Percentiles rank a stretch among this genome's conserved stretches.
phyloP scores from a whole-genome alignment of 2,113 vertebrate species.

The Hylia prasina region DNA sequence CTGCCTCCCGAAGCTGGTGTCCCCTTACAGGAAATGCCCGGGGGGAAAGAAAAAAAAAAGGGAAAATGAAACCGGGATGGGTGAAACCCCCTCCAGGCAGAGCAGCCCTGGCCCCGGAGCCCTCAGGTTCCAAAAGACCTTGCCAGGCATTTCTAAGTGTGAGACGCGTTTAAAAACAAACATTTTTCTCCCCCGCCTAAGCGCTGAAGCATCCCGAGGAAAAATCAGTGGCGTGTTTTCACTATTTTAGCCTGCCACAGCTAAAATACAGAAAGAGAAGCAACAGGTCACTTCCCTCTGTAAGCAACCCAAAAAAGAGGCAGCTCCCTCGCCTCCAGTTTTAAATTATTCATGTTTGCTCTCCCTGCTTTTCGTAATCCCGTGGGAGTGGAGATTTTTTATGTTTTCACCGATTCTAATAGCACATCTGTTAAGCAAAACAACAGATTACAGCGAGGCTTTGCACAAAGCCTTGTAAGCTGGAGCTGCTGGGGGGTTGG shows the following conservation, averaged over 20 bases:
- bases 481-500: background rate
- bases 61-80: background rate
- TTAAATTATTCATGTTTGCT: background rate
- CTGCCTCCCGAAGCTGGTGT: background rate
- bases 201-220: background rate
- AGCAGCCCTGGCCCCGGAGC: background rate
- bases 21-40: background rate
- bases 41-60: background rate
- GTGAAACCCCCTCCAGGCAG: background rate
- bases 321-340: background rate
- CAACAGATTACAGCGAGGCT: background rate
- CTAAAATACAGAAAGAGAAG: background rate
- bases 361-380: background rate
- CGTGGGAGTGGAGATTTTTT: background rate
- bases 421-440: background rate
- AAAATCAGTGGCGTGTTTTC: background rate
- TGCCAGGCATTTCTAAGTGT: background rate
- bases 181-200: background rate
- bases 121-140: background rate
- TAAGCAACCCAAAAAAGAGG: background rate
- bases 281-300: background rate
- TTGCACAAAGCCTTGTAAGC: background rate
- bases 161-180: background rate
- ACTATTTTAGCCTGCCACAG: background rate
- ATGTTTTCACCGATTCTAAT: background rate